Conservation (phyloP, 2,113 vertebrate species). For the Forbesichthys agassizii region DNA sequence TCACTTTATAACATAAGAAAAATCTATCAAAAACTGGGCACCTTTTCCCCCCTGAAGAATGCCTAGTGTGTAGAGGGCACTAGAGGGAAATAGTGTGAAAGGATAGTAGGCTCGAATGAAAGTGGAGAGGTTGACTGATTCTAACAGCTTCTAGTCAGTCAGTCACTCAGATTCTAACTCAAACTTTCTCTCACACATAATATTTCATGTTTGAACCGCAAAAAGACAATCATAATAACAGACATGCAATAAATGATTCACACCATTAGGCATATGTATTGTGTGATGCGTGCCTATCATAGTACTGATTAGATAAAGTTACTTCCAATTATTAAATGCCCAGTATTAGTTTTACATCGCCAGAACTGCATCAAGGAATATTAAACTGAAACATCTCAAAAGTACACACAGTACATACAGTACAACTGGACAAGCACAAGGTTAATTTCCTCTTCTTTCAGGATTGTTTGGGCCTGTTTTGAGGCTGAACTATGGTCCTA, state of each 20-base stretch:
- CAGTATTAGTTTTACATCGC: constrained; percentile 35
- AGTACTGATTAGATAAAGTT: constrained; percentile 28
- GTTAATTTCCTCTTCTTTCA: constrained; percentile 61
- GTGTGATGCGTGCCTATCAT: background rate
- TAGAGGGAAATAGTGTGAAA: constrained; percentile 8
- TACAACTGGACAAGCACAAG: constrained; percentile 32
- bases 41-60: background rate
- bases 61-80: constrained; percentile 31
- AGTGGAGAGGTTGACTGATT: background rate
- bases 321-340: constrained; percentile 36
- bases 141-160: background rate
- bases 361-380: constrained; percentile 30
- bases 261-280: constrained; percentile 8
- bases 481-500: constrained; percentile 48
- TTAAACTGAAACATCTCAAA: constrained; percentile 41
- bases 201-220: background rate
- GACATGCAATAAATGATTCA: constrained; percentile 3
- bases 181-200: constrained; percentile 3
- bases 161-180: background rate
- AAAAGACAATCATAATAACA: constrained; percentile 10
- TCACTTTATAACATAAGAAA: background rate
- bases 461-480: constrained; percentile 56
- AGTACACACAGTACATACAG: background rate
- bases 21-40: background rate
- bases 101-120: background rate